Percentiles rank a stretch among this genome's conserved stretches.
These are phyloP conservation scores for Adelosebastes latens DNA, from an alignment of 2,797 vertebrate genomes.

Conservation along the genomic window DNA sequence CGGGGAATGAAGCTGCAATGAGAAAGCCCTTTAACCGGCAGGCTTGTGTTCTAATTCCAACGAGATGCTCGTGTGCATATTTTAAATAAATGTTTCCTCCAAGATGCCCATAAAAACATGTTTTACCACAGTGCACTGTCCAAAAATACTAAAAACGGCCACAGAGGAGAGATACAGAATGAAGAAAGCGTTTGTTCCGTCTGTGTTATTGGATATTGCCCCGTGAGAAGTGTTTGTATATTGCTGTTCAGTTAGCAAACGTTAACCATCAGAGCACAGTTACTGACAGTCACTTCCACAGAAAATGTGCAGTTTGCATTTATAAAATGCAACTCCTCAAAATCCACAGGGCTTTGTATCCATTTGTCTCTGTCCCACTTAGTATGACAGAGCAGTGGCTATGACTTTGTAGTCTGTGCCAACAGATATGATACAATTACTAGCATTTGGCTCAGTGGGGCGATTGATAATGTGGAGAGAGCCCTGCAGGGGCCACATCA, in stretches of 20 bases:
- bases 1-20: not conserved
- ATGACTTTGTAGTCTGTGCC: conserved; percentile 56
- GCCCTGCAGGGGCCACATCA: conserved; percentile 49
- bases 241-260: conserved; percentile 10
- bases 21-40: not conserved
- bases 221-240: not conserved
- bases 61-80: not conserved
- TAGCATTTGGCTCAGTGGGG: conserved; percentile 47
- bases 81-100: not conserved
- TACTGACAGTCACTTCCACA: conserved; percentile 5
- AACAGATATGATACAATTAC: conserved; percentile 49
- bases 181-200: not conserved
- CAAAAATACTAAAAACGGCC: not conserved
- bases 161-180: not conserved
- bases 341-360: conserved; percentile 12
- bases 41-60: not conserved
- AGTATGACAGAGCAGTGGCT: conserved; percentile 33
- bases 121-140: not conserved
- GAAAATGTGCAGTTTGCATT: conserved; percentile 34
- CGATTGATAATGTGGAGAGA: conserved; percentile 37
- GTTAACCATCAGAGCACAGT: conserved; percentile 4
- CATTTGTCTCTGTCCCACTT: conserved; percentile 35
- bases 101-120: not conserved
- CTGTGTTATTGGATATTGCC: conserved; percentile 3
- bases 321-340: conserved; percentile 14